Percentiles rank a stretch among this genome's conserved stretches.
phyloP scores from a whole-genome alignment of 2,888 invertebrate genomes.

The Petrolisthes cinctipes region DNA sequence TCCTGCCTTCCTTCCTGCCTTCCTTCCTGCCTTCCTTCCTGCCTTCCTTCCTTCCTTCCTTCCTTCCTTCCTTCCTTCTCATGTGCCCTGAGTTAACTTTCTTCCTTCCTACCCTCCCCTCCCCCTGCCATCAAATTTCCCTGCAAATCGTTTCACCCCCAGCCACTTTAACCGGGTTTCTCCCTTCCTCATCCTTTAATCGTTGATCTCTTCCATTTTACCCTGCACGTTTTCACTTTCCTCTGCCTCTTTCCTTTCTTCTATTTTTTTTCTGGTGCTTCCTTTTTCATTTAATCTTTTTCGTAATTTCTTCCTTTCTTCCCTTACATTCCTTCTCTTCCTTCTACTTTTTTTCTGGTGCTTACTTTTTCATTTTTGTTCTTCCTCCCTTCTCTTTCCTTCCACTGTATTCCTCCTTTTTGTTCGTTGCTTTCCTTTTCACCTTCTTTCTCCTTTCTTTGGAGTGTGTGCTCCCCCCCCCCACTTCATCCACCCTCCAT shows the following conservation, averaged over 20 bases:
- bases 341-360: neutral
- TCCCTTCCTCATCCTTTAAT: neutral
- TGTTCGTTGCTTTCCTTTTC: neutral
- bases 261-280: neutral
- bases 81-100: neutral
- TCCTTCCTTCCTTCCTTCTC: neutral
- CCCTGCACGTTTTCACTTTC: neutral
- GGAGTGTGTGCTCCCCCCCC: neutral
- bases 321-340: neutral
- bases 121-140: neutral
- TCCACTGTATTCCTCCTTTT: neutral
- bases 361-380: neutral
- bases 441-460: neutral
- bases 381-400: neutral
- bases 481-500: neutral
- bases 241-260: neutral
- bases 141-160: neutral
- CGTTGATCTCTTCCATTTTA: neutral
- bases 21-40: neutral
- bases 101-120: neutral
- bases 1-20: neutral
- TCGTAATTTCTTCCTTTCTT: neutral
- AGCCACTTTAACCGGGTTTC: neutral
- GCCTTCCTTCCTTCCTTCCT: neutral
- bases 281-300: neutral